These are phyloP conservation scores for Pogonomyrmex barbatus DNA, from an alignment of 1,140 invertebrate genomes.

Conservation along the genomic window DNA sequence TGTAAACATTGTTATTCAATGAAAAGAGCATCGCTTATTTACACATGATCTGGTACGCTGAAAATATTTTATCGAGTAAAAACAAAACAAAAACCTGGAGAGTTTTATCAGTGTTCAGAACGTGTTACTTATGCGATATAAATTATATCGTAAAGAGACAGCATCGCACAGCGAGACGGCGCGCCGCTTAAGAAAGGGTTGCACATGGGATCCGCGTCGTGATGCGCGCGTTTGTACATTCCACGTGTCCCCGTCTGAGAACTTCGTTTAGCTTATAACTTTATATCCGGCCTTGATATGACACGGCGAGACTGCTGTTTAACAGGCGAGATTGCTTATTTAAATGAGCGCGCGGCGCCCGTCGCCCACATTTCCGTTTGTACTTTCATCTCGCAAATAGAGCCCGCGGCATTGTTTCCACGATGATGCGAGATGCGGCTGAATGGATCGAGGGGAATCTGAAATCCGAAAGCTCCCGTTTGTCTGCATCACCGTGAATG, in stretches of 20 bases:
- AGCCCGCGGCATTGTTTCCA: constrained; percentile 16
- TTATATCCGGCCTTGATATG: constrained; percentile 23
- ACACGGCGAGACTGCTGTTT: background rate
- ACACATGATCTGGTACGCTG: background rate
- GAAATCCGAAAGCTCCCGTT: constrained; percentile 36
- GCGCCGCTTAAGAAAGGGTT: background rate
- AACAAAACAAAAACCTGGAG: background rate
- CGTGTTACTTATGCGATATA: background rate
- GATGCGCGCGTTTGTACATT: background rate
- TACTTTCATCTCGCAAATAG: constrained; percentile 29
- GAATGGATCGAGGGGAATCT: constrained; percentile 21
- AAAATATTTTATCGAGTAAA: background rate
- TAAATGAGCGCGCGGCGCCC: background rate
- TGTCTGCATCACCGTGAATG: constrained; percentile 10
- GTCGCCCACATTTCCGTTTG: constrained; percentile 28
- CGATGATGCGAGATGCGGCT: background rate
- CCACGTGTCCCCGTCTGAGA: background rate
- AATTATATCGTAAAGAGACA: constrained; percentile 27
- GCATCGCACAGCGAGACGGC: background rate
- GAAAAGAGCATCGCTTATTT: background rate
- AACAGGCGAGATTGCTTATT: constrained; percentile 8
- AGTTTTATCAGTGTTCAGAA: background rate
- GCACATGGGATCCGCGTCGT: background rate
- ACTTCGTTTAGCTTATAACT: constrained; percentile 8
- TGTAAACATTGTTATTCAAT: constrained; percentile 22